phyloP scores from a whole-genome alignment of 2,888 invertebrate genomes.

The Subacronicta megacephala region DNA sequence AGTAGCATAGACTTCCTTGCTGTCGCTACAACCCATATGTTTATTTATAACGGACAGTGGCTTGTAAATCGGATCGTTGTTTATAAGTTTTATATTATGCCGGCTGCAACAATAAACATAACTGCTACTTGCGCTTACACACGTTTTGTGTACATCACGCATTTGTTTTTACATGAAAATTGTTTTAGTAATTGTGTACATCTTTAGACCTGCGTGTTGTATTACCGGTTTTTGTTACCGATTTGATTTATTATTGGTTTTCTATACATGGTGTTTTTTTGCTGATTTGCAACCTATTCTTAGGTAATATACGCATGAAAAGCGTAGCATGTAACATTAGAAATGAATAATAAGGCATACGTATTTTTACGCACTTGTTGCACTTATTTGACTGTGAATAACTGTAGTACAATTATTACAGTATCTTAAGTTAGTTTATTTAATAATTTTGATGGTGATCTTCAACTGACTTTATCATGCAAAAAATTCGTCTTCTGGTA shows the following conservation, averaged over 20 bases:
- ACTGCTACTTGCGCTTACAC: slow-evolving; percentile 64
- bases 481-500: too few relatives aligned
- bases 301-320: too few relatives aligned
- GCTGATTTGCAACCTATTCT: too few relatives aligned
- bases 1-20: slow-evolving; percentile 38
- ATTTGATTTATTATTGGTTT: not conserved
- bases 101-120: slow-evolving; percentile 77
- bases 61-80: slow-evolving; percentile 83
- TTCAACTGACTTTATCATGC: too few relatives aligned
- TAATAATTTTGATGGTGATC: too few relatives aligned
- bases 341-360: too few relatives aligned
- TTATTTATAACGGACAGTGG: slow-evolving; percentile 81
- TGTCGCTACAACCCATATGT: slow-evolving; percentile 67
- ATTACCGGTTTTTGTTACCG: slow-evolving; percentile 8
- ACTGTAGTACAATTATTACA: too few relatives aligned
- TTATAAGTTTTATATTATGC: slow-evolving; percentile 82
- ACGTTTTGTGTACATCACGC: slow-evolving; percentile 31
- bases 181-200: slow-evolving; percentile 1
- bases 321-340: too few relatives aligned
- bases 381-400: too few relatives aligned
- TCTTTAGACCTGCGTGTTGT: not conserved
- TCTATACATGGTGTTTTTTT: not conserved
- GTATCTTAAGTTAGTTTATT: too few relatives aligned
- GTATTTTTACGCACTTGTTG: too few relatives aligned
- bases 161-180: slow-evolving; percentile 26